These are phyloP conservation scores for Sebastes nivosus DNA, from an alignment of 2,797 vertebrate genomes.

Conservation along the genomic window DNA sequence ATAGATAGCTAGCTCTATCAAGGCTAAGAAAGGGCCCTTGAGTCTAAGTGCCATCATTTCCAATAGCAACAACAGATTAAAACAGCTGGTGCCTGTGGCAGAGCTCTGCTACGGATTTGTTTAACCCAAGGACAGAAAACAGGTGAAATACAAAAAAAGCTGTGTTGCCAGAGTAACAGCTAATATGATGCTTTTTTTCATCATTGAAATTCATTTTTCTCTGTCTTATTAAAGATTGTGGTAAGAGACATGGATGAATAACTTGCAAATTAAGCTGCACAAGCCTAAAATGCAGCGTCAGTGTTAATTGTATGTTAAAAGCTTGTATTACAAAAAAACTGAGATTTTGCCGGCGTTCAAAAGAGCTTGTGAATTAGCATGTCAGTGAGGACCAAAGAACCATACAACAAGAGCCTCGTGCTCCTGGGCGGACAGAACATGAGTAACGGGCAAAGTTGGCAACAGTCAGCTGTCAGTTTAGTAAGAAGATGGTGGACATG, in stretches of 20 bases:
- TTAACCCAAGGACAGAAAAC: constrained; percentile 65
- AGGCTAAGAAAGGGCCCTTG: constrained; percentile 66
- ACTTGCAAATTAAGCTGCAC: constrained; percentile 2
- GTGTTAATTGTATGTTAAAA: not conserved
- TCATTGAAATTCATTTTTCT: not conserved
- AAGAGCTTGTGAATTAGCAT: not conserved
- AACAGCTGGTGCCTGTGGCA: constrained; percentile 63
- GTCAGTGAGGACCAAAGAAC: constrained; percentile 2
- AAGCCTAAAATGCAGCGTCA: not conserved
- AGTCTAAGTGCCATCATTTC: constrained; percentile 67
- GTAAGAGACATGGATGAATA: not conserved
- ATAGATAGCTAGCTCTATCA: constrained; percentile 68
- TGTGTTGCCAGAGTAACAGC: constrained; percentile 39
- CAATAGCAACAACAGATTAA: constrained; percentile 70
- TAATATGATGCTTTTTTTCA: constrained; percentile 15
- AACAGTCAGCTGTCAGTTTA: constrained; percentile 31
- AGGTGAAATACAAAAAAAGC: constrained; percentile 44
- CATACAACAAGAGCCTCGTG: not conserved
- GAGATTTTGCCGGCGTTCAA: not conserved
- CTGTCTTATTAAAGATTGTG: not conserved
- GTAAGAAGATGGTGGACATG: constrained; percentile 4
- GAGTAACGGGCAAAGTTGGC: constrained; percentile 12
- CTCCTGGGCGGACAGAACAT: not conserved
- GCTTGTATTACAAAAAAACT: not conserved
- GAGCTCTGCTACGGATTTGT: constrained; percentile 60